Percentiles rank a stretch among this genome's conserved stretches.
phyloP scores from a whole-genome alignment of 2,888 invertebrate genomes.

The Drosophila leonis region DNA sequence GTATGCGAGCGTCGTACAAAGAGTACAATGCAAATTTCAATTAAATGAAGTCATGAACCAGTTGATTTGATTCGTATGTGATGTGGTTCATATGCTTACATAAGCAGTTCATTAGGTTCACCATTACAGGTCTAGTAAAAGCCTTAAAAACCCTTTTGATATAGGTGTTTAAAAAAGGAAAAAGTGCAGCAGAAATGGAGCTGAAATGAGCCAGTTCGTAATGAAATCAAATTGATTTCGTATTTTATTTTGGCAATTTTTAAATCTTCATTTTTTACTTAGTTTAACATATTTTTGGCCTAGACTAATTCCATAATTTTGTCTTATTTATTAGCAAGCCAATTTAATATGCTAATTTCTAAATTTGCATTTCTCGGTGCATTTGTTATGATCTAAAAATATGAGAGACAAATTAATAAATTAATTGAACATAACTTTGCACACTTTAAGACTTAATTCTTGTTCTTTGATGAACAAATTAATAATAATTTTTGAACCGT shows the following conservation, averaged over 20 bases:
- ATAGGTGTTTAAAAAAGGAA: too few species aligned
- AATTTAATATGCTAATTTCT: slow-evolving; percentile 3
- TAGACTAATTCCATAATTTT: slow-evolving; percentile 3
- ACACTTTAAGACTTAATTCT: not conserved
- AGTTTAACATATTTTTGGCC: not conserved
- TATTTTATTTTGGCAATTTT: not conserved
- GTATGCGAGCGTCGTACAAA: slow-evolving; percentile 24
- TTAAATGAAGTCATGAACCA: slow-evolving; percentile 31
- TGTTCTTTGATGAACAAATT: not conserved
- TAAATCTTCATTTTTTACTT: not conserved
- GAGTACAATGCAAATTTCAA: slow-evolving; percentile 33
- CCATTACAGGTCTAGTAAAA: not conserved
- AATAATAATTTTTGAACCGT: not conserved
- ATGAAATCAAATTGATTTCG: not conserved
- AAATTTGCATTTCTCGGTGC: not conserved
- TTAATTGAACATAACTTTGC: not conserved
- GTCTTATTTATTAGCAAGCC: not conserved
- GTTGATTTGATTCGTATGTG: slow-evolving; percentile 14
- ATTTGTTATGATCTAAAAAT: not conserved
- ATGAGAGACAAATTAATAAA: not conserved
- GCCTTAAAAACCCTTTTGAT: not conserved
- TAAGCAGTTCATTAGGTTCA: not conserved
- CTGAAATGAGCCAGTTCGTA: not conserved
- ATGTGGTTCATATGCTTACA: not conserved
- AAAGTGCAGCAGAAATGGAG: not conserved